phyloP scores from a whole-genome alignment of 1,140 invertebrate genomes.

The Drosophila ercepeae region DNA sequence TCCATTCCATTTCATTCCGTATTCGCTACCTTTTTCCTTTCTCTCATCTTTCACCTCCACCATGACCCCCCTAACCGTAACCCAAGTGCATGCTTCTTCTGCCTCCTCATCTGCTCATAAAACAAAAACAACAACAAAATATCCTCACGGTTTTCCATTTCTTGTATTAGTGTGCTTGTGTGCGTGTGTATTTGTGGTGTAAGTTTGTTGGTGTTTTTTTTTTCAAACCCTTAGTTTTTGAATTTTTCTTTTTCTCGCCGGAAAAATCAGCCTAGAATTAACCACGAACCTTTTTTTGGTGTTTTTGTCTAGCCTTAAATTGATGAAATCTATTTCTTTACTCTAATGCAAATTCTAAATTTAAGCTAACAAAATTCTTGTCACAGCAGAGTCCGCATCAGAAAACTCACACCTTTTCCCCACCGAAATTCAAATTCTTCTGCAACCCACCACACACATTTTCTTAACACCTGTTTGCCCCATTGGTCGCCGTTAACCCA shows the following conservation, averaged over 20 bases:
- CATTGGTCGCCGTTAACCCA: slow-evolving; percentile 24
- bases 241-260: slow-evolving; percentile 22
- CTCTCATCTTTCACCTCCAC: background rate
- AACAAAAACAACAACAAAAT: too few relatives aligned
- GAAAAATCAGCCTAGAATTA: slow-evolving; percentile 5
- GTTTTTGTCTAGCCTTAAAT: slow-evolving; percentile 31
- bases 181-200: slow-evolving; percentile 10
- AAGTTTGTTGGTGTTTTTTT: slow-evolving; percentile 28
- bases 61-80: background rate
- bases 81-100: background rate
- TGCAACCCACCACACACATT: slow-evolving; percentile 9
- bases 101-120: background rate
- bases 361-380: slow-evolving; percentile 72
- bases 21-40: background rate
- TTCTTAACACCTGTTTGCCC: slow-evolving; percentile 6
- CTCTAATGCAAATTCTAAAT: slow-evolving; percentile 55
- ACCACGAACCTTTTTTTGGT: slow-evolving; percentile 29
- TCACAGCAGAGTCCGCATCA: slow-evolving; percentile 42
- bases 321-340: slow-evolving; percentile 39
- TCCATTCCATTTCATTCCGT: slow-evolving; percentile 9
- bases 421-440: too few relatives aligned
- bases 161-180: background rate
- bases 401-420: background rate
- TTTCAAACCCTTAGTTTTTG: slow-evolving; percentile 9
- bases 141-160: background rate